Conservation (phyloP, 2,113 vertebrate species). For the Physeter macrocephalus region DNA sequence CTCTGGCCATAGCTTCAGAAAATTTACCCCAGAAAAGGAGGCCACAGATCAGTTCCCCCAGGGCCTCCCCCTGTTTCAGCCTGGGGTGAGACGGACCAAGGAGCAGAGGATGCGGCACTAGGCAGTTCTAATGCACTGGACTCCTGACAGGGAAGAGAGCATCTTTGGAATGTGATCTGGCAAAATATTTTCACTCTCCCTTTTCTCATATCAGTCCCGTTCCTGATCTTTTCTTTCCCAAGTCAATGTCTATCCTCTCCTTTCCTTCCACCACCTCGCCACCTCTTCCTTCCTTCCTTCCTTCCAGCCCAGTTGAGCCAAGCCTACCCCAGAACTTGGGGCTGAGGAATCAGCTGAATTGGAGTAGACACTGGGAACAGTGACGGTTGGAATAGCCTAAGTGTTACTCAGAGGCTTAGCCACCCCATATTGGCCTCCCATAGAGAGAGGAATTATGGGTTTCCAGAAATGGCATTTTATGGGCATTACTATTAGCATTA, state of each 20-base stretch:
- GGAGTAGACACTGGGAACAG: neutral
- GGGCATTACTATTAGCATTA: neutral
- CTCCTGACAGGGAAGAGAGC: neutral
- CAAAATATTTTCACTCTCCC: neutral
- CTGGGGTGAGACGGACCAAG: rapidly evolving
- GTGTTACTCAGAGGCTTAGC: neutral
- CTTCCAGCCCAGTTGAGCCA: neutral
- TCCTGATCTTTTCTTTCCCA: neutral
- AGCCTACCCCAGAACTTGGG: neutral
- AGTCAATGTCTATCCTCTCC: neutral
- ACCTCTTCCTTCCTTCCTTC: neutral
- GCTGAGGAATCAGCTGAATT: neutral
- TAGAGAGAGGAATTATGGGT: neutral
- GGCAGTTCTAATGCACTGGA: neutral
- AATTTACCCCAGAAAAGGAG: neutral
- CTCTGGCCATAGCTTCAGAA: neutral
- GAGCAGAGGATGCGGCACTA: neutral
- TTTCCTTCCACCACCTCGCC: neutral
- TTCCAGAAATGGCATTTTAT: neutral
- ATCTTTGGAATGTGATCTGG: neutral
- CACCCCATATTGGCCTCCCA: neutral
- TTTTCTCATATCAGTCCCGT: neutral
- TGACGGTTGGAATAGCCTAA: neutral
- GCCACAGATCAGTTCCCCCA: neutral
- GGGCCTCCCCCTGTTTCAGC: neutral